Base-by-base conservation (phyloP, 2,888 invertebrate genomes). In the Zelleria hepariella region DNA sequence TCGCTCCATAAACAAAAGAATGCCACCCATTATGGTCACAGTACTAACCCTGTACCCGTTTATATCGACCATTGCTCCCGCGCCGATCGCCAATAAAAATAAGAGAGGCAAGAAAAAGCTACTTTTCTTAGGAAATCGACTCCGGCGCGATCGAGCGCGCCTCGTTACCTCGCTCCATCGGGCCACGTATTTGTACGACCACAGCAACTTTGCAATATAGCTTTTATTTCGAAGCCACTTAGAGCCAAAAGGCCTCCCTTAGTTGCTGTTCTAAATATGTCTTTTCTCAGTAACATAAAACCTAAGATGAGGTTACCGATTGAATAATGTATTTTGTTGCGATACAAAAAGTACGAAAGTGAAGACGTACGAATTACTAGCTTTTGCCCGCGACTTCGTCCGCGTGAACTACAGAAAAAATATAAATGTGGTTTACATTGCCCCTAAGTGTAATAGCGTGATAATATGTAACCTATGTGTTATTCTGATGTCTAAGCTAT, bases 31-130 rank as follows among this genome's bases (percentile, higher is more conserved):
- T 58, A 69, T 77, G 75, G 81, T 58, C 67, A 74, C 71, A 68
- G 60, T 67, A 65, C 53, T 61, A 53, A 57, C 59, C 58, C 61
- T 49, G 65, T 71, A 72, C 75, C 75, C 77, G 77, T 78, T 82
- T 78, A 78, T 75, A 76, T 73, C 73, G 69, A 68, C 80, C 86
- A 84, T 76, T 78, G 86, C 83, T 80, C 85, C 80, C 82, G 79
- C 74, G 75, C 69, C 73, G 71, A 65, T 65, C 67, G 64, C 66
- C 71, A 72, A 74, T 72, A 74, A 74, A 81, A 85, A 80, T 78
- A 81, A 82, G 70, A 75, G 70, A 65, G 64, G 62, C 67, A 69
- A 71, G 64, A 79, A 81, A 82, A 79, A 77, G 71, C 70, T 73
- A 70, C 76, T 78, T 82, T 80, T 79, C 71, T 75, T 75, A 77